Evolutionary conservation across 2,888 invertebrate genomes (phyloP).

Genomic region (Patella pellucida): DNA sequence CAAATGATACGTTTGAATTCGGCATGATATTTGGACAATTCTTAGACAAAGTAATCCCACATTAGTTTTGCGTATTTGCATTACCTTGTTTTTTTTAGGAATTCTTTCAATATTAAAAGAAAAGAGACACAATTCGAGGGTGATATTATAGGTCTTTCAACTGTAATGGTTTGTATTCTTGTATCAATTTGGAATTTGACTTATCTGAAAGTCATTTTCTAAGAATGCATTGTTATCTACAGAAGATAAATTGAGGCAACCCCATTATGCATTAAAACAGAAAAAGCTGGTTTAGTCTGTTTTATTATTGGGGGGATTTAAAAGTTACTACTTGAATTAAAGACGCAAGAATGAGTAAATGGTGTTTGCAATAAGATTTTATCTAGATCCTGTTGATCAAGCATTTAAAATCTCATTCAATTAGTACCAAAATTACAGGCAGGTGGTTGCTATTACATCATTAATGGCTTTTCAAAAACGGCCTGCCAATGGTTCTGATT

Average conservation of each 20-base stretch:
- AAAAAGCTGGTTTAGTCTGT: neutral
- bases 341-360: neutral
- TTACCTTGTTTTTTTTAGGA: too few species aligned
- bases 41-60: too few species aligned
- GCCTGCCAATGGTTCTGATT: neutral
- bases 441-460: constrained; percentile 1
- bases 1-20: too few species aligned
- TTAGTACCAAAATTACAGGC: neutral
- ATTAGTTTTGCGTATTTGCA: too few species aligned
- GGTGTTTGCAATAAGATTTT: constrained; percentile 6
- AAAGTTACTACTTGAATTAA: neutral
- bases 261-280: neutral
- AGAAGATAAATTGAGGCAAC: neutral
- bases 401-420: neutral
- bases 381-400: constrained; percentile 7
- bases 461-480: neutral
- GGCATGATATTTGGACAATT: too few species aligned
- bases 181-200: too few species aligned
- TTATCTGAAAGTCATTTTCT: too few species aligned
- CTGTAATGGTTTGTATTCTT: too few species aligned
- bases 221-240: too few species aligned
- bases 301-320: neutral
- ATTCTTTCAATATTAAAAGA: too few species aligned
- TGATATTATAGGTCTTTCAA: too few species aligned
- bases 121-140: too few species aligned